Evolutionary conservation across 2,113 vertebrate species (phyloP).

Genomic region (Albula goreensis): DNA sequence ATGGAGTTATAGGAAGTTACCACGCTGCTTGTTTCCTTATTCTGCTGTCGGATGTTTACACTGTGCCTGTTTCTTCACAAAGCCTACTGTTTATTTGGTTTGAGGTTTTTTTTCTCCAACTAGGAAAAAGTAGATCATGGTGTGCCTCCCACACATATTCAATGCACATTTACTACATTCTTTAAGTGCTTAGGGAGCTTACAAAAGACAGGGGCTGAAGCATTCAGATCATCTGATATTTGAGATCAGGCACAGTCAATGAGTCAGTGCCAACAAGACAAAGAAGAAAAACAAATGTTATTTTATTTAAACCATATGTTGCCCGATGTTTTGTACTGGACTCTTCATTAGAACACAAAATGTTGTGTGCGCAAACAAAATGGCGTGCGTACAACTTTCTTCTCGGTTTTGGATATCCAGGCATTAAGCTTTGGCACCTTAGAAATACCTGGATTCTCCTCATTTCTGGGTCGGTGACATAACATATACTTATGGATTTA

Average conservation of each 20-base stretch:
- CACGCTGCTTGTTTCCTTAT: background rate
- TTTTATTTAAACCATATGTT: constrained; percentile 3
- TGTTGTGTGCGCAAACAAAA: background rate
- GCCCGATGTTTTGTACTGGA: background rate
- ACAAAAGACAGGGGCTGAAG: background rate
- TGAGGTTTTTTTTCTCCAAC: background rate
- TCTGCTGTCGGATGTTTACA: background rate
- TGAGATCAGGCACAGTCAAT: background rate
- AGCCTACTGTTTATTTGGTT: background rate
- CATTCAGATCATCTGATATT: background rate
- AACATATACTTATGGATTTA: background rate
- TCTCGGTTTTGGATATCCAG: background rate
- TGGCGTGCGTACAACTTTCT: background rate
- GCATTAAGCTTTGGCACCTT: background rate
- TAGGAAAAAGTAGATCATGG: background rate
- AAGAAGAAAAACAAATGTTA: background rate
- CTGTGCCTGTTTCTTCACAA: background rate
- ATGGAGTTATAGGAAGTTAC: background rate
- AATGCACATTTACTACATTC: background rate
- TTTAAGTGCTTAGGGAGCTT: background rate
- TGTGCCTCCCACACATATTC: background rate
- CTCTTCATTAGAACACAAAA: background rate
- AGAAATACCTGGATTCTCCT: background rate
- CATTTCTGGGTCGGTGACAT: background rate
- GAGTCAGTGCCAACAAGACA: background rate